Evolutionary conservation across 2,888 invertebrate genomes (phyloP).

Genomic region (Tenthredo mesomela): DNA sequence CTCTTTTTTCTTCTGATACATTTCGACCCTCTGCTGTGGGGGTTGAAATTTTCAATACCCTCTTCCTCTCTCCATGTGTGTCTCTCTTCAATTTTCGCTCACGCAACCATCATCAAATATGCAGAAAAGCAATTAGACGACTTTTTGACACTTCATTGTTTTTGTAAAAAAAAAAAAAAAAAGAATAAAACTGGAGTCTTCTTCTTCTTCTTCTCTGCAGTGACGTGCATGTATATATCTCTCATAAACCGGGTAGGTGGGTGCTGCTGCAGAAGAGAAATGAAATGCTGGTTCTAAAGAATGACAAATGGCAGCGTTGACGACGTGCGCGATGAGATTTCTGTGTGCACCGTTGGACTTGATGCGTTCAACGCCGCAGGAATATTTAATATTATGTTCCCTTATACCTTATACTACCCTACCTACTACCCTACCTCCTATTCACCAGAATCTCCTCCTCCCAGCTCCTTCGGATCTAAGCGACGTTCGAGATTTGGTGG

Average conservation of each 20-base stretch:
- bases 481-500: slow-evolving; percentile 65
- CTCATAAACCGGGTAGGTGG: not conserved
- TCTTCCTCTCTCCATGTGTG: not conserved
- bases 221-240: not conserved
- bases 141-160: not conserved
- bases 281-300: slow-evolving; percentile 59
- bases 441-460: slow-evolving; percentile 35
- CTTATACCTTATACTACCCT: slow-evolving; percentile 43
- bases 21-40: not conserved
- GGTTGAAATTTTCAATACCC: slow-evolving; percentile 20
- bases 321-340: slow-evolving; percentile 66
- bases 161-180: too few species aligned
- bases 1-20: slow-evolving; percentile 18
- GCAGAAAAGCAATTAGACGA: not conserved
- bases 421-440: not conserved
- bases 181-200: too few species aligned
- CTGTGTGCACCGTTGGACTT: slow-evolving; percentile 62
- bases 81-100: not conserved
- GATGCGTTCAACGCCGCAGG: slow-evolving; percentile 62
- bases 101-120: not conserved
- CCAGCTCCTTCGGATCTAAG: slow-evolving; percentile 55
- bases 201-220: not conserved
- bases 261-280: slow-evolving; percentile 44
- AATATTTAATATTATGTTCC: slow-evolving; percentile 61
- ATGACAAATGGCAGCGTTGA: slow-evolving; percentile 66